Evolutionary conservation across 2,113 vertebrate genomes (phyloP), one percentile per base, ranked within the genome.

Genomic region (Numida meleagris): DNA sequence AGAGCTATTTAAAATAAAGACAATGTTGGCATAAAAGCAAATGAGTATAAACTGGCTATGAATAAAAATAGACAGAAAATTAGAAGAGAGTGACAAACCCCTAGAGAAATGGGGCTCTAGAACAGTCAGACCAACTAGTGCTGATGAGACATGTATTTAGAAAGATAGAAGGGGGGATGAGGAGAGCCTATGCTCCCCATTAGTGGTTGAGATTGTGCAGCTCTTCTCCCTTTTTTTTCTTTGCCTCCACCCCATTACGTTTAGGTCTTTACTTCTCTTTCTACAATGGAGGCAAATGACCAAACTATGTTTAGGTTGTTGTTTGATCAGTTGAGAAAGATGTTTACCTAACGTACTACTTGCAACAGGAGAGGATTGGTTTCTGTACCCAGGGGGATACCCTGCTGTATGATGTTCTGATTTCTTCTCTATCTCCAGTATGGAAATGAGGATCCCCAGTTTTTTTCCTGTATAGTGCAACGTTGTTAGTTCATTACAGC

Each of bases 11-110:
- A 78, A 80, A 33, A 65, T 75, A 65, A 90, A 74, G 55, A 77
- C 58, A 59, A 40, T 53, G 57, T n/a, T 95, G 88, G 80, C 73
- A 84, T 46, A 78, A 61, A 34, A 88, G 58, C 23, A 83, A 90
- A 65, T n/a, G 51, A 21, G 5, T 77, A 67, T 38, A 59, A 93
- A 70, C 38, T 36, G 8, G 16, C 24, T 34, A 14, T 34, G 86
- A 93, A 72, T 57, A 90, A 93, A 89, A 93, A 63, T 3, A 67
- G 23, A 29, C 29, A 67, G 72, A 71, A 91, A 81, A 78, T 43
- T 43, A 78, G 55, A 77, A 42, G 25, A 81, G 8, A 63, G 16
- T 77, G 50, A 55, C 34, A 71, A 62, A 77, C 29, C 15, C 36
- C 2, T 8, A 40, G 46, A 63, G 31, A 14, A 88, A 38, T 1